These are phyloP conservation scores for Halictus ligatus DNA, from an alignment of 2,888 invertebrate species.

Conservation along the genomic window DNA sequence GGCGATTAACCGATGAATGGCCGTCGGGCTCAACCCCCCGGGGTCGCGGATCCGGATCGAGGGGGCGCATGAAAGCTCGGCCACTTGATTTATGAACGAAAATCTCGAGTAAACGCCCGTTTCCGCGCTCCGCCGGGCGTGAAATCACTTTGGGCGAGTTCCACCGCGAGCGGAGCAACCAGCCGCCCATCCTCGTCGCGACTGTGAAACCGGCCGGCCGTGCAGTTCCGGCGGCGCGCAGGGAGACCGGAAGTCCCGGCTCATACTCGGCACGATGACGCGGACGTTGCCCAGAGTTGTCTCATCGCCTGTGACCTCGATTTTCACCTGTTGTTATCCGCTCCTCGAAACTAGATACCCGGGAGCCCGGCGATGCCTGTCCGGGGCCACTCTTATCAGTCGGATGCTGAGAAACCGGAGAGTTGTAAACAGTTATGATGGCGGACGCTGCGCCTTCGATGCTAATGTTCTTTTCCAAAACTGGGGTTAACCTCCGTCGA, in stretches of 20 bases:
- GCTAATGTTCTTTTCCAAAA: too few species aligned
- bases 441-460: too few species aligned
- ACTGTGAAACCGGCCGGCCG: conserved; percentile 59
- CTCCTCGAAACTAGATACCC: not conserved
- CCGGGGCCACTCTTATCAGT: not conserved
- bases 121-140: conserved; percentile 77
- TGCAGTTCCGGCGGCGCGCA: conserved; percentile 68
- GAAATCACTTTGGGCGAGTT: conserved; percentile 78
- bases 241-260: conserved; percentile 64
- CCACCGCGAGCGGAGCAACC: conserved; percentile 47
- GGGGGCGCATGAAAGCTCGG: conserved; percentile 40
- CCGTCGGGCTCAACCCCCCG: conserved; percentile 41
- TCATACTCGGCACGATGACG: conserved; percentile 36
- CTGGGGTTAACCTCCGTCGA: too few species aligned
- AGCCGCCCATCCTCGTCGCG: conserved; percentile 52
- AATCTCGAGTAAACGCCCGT: conserved; percentile 76
- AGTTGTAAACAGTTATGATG: too few species aligned
- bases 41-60: conserved; percentile 18
- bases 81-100: conserved; percentile 75
- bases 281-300: conserved; percentile 16
- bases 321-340: not conserved
- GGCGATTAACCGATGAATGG: conserved; percentile 40
- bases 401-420: not conserved
- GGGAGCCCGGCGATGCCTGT: not conserved
- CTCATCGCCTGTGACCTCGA: conserved; percentile 9